A percentile compares a stretch with the other conserved stretches of the same genome.
Evolutionary conservation across 2,797 vertebrate species (phyloP).

Genomic region (Siniperca scherzeri): DNA sequence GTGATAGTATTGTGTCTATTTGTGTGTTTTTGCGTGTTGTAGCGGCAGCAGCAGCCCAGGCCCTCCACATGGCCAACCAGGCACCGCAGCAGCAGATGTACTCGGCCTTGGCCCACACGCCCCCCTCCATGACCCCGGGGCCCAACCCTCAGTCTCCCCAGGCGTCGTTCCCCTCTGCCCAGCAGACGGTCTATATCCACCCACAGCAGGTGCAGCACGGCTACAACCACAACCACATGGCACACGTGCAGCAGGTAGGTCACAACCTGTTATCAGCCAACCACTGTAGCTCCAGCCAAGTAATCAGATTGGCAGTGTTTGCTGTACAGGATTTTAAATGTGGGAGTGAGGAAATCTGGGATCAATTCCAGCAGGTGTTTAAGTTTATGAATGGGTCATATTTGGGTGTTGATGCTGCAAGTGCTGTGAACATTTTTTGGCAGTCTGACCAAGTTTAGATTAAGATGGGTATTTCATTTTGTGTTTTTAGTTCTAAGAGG

Average conservation of each 20-base stretch:
- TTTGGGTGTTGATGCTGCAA: conserved; percentile 8
- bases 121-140: conserved; percentile 97
- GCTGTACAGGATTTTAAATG: neutral
- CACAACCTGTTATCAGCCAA: neutral
- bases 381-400: conserved; percentile 33
- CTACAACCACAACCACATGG: conserved; percentile 97
- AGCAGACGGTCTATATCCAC: conserved; percentile 98
- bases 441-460: neutral
- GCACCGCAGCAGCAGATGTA: conserved; percentile 97
- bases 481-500: neutral
- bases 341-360: conserved; percentile 36
- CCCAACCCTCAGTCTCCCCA: conserved; percentile 98
- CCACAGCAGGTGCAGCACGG: conserved; percentile 97
- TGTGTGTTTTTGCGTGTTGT: neutral
- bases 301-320: conserved; percentile 10
- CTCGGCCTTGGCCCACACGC: conserved; percentile 94
- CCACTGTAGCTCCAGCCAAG: conserved; percentile 9
- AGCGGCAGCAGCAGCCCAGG: conserved; percentile 87
- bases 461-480: neutral
- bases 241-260: conserved; percentile 96
- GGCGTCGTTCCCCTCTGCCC: conserved; percentile 94
- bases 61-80: conserved; percentile 93
- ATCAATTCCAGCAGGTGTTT: conserved; percentile 43
- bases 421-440: conserved; percentile 17
- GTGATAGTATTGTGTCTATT: neutral